Base-by-base conservation (phyloP, 2,797 vertebrate species). In the Peromyscus eremicus region DNA sequence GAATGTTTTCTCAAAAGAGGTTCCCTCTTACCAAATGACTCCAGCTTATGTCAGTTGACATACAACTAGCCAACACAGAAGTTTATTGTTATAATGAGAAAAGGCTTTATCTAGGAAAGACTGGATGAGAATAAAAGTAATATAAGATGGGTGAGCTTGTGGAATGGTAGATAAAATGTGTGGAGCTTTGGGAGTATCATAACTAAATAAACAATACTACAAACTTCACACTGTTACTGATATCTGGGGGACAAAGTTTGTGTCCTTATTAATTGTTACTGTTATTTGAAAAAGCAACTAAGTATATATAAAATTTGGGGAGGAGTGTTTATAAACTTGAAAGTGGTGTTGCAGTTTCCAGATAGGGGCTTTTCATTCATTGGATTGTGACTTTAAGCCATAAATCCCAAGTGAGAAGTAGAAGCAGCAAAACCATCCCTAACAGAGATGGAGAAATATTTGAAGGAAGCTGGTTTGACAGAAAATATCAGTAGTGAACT, bases 121-220 rank as follows among this genome's bases (percentile, higher is more conserved):
- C 5, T 68, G 32, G 4, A 32, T 34, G 23, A 75, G 9, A 62
- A 19, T 17, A 52, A 7, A 85, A 64, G 5, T n/a, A 25, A 76
- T 4, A 57, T 5, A 11, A 40, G 2, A 16, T 17, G 1, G 3
- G n/a, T 23, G 2, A 37, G 14, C 62, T 21, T 37, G 2, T 14
- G 55, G 14, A 49, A 29, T 5, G 1, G 4, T 8, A 3, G 6
- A 49, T 19, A 37, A 19, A 27, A 75, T 27, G n/a, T 66, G 25
- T 19, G 49, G 71, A 66, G 7, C 25, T 9, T 12, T n/a, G 29
- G 62, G 29, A 43, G 37, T 82, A 49, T 32, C 0, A 3, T 43
- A 87, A 70, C 10, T 16, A 52, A 71, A 70, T 66, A 70, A 76
- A 49, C 10, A 25, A 7, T n/a, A 60, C 19, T 64, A n/a, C 40